Base-by-base conservation (phyloP, 1,140 invertebrate species). In the Portunus trituberculatus region DNA sequence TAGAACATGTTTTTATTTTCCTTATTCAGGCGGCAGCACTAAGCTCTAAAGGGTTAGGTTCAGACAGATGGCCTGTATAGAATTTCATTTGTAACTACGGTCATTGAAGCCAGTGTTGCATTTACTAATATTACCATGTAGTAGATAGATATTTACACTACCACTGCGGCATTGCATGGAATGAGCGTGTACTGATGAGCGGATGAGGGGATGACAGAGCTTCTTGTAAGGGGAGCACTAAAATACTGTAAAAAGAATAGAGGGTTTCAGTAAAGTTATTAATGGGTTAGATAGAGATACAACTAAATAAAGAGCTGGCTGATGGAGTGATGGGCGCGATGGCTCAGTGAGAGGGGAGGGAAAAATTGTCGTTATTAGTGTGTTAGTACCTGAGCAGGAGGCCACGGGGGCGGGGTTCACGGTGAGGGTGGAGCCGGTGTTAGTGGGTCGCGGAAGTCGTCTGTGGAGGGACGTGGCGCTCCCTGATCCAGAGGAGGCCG, bases 331-430 rank as follows among this genome's bases (percentile, higher is more conserved):
- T 76, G 84, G 59, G 45, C 3, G 84, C 6, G 45, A 67, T 32
- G 83, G n/a, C 20, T 20, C 31, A 46, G 87, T 84, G 32, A 52
- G 87, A 48, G 89, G 14, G 48, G 45, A 59, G 28, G 29, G 91
- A 67, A 12, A 31, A 48, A 28, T 39, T 8, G 20, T 86, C 59
- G 31, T 39, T 67, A 76, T 95, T 95, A 95, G 91, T 95, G 90
- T 87, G 94, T 95, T 95, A 95, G 95, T 96, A 97, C 97, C 97
- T 97, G 97, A 97, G 93, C 96, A 97, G 92, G 97, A 97, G 25
- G 97, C 96, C 91, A 97, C 96, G 48, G 97, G 97, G 32, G 96
- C 96, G 32, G 96, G 96, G 87, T 96, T 96, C 46, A 97, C 97
- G 76, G 96, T 96, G 52, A 97, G 95, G 87, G 96, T 96, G 90